Evolutionary conservation across 1,140 invertebrate genomes (phyloP), one percentile per base, ranked within the genome.

Genomic region (Anthonomus grandis): DNA sequence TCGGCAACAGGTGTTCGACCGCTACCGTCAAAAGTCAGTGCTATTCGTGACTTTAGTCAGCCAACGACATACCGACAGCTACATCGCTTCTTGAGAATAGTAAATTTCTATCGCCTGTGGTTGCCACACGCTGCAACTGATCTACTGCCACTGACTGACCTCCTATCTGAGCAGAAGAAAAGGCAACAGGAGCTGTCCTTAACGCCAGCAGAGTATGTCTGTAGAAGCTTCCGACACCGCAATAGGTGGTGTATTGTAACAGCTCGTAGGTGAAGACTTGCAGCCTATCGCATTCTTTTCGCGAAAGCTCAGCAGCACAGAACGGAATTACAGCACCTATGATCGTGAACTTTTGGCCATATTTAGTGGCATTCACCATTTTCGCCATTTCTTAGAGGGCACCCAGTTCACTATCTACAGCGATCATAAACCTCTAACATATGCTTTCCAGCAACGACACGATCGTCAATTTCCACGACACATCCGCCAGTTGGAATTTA

Each of bases 401-500:
- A 8, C 8, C 6, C 24, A 12, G 9, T 48, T 48, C 31, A 31
- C 5, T 25, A 48, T 48, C 17, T 12, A 38, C 8, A 51, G 17
- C 19, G 48, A 51, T 39, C 48, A 38, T 13, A 51, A 51, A 39
- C 48, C 48, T 8, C 23, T 3, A 39, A 39, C 23, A 13, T 51
- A 2, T 39, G 48, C 48, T 6, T 51, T 51, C 12, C 1, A 10
- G 18, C 48, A 39, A 38, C 9, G 23, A 13, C n/a, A 17, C 10
- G 48, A 51, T 22, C 37, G 39, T 15, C 34, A 23, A 15, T 48
- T 31, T 4, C 70, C 69, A 4, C 22, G 68, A 36, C 65, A 69
- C 38, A 18, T 60, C 1, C 37, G 66, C 0, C 68, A 75, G 24
- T 42, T 74, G 0, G 64, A 73, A 34, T 76, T 60, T 23, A 71